Base-by-base conservation (phyloP, 2,888 invertebrate species). In the Lasioglossum zephyrum region DNA sequence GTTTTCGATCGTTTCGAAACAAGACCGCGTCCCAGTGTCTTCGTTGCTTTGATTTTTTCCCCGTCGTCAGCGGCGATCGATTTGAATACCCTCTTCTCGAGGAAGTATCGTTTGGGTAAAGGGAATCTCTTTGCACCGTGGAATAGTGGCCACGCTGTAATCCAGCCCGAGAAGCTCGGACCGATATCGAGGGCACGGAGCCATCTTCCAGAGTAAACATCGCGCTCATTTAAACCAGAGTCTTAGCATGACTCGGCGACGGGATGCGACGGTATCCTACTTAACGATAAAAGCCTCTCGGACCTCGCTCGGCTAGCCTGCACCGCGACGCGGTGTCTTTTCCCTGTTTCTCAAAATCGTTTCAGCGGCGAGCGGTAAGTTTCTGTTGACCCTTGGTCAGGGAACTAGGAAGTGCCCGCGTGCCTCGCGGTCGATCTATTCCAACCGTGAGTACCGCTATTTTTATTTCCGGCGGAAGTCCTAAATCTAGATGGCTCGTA, bases 181-280 rank as follows among this genome's bases (percentile, higher is more conserved):
- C 81, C 87, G 79, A 73, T 82, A 89, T 89, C 77, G 89, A 80
- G 89, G 87, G 77, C 84, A 77, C 49, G 69, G 78, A 77, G 77
- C 87, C 79, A 90, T 90, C 92, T 92, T 84, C 91, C 86, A 92
- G 88, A 88, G 91, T 92, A 93, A 93, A 93, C 93, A 93, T 89
- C 89, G 91, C 90, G 92, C 91, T 93, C 93, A 92, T 93, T 92
- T 93, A 93, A 92, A 93, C 69, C 69, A 22, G 39, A 82, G 84
- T 81, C 90, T 63, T 31, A 36, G 31, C 18, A 31, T 18, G 92
- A 89, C 88, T 90, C 85, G 87, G 87, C 82, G 63, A 63, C 75
- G 84, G 84, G 60, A 78, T 89, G 83, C 92, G 90, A 92, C 91
- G 90, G 90, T 91, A 88, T 85, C 87, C 85, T 87, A 92, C 90